Evolutionary conservation across 2,888 invertebrate species (phyloP), one percentile per base, ranked within the genome.

Genomic region (Mycalesis mineus): DNA sequence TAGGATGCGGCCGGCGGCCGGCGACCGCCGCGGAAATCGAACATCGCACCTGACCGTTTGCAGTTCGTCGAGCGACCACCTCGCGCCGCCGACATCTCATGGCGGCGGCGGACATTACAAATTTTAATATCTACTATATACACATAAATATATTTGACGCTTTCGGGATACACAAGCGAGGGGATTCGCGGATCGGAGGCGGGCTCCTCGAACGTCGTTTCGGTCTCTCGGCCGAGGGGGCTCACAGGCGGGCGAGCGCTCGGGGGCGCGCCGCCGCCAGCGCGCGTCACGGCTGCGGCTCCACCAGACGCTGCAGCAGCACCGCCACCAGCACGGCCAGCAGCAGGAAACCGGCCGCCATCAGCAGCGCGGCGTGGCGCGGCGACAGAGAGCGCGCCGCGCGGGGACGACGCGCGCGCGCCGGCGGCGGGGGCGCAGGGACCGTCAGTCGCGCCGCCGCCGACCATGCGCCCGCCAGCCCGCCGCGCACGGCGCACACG

Each of bases 401-500:
- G 75, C 74, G 67, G 36, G 93, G 91, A 54, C 94, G 94, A 71
- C 91, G 85, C 92, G 92, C 63, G 93, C 91, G 48, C 93, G 93
- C 62, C 90, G 51, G 91, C 83, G 72, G 93, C 91, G 58, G 82
- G 68, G 83, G 77, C 47, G 84, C 69, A 40, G 87, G 78, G 65
- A 83, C 74, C 15, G 51, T 65, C 75, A 95, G 91, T 55, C 92
- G 91, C 68, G 93, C 82, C 50, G 92, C 80, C 54, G 92, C 91
- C 64, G 96, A 95, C 84, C 92, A 94, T 62, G 95, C 93, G 61
- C 96, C 94, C 60, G 91, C 82, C 67, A 95, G 90, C 69, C 91
- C 91, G 52, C 84, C 86, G 68, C 97, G 92, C 70, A 96, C 92
- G 29, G 94, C 94, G 84, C 94, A 94, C 64, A 97, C 95, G 55